phyloP scores from a whole-genome alignment of 2,797 vertebrate species.

The Silurus lanzhouensis region DNA sequence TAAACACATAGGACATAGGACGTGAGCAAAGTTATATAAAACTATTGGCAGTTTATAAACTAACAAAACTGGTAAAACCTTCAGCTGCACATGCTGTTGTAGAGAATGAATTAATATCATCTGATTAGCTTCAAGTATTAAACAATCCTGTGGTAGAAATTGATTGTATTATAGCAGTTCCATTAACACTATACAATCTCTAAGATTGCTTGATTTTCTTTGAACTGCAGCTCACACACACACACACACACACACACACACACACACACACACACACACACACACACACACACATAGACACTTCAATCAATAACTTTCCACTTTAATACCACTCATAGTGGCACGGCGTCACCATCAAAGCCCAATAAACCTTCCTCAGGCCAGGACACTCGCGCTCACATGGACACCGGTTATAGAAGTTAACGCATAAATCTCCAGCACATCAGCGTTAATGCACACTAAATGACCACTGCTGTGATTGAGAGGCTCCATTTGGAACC shows the following conservation, averaged over 20 bases:
- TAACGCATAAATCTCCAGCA: conserved; percentile 72
- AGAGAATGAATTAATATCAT: background rate
- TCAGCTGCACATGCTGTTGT: background rate
- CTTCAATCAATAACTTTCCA: conserved; percentile 75
- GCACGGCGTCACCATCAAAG: conserved; percentile 64
- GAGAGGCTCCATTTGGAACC: conserved; percentile 76
- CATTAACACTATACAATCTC: background rate
- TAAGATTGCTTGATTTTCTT: background rate
- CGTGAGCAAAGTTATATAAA: too few species aligned
- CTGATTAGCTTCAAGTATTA: background rate
- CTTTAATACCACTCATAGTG: conserved; percentile 74
- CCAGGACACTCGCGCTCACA: conserved; percentile 38
- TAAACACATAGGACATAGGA: background rate
- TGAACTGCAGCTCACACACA: conserved; percentile 64
- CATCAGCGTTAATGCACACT: conserved; percentile 77
- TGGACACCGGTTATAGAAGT: conserved; percentile 65
- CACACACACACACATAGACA: conserved; percentile 69
- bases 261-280: conserved; percentile 67
- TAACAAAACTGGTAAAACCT: background rate
- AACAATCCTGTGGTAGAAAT: background rate
- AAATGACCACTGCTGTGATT: conserved; percentile 76
- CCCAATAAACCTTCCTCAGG: conserved; percentile 52
- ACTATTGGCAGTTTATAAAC: too few species aligned
- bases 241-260: conserved; percentile 74
- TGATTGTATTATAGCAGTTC: background rate